These are phyloP conservation scores for Lampris megalopsis DNA, from an alignment of 2,113 vertebrate genomes.

Conservation along the genomic window DNA sequence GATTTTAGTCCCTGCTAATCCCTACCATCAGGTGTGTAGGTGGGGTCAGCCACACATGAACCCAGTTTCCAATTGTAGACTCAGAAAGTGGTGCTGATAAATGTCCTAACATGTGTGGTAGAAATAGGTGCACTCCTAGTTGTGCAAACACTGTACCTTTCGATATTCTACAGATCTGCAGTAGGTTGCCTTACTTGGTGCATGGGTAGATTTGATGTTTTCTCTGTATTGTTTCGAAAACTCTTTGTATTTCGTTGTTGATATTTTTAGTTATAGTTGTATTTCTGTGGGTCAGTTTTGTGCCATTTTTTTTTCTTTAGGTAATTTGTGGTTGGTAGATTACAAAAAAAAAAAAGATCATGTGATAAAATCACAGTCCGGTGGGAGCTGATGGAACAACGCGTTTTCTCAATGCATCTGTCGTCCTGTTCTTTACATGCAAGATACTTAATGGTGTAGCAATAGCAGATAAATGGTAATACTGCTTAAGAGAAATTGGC, in stretches of 20 bases:
- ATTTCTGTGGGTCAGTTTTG: constrained; percentile 66
- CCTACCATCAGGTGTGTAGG: constrained; percentile 24
- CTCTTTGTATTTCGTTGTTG: constrained; percentile 70
- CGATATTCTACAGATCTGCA: constrained; percentile 90
- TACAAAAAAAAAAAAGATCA: constrained; percentile 43
- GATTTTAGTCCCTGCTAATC: constrained; percentile 61
- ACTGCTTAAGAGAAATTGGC: constrained; percentile 21
- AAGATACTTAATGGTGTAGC: constrained; percentile 59
- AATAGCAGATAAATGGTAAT: constrained; percentile 60
- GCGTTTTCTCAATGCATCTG: constrained; percentile 49
- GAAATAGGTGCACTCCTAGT: constrained; percentile 71
- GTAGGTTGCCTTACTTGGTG: constrained; percentile 93
- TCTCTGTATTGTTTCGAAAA: constrained; percentile 83
- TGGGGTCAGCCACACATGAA: constrained; percentile 23
- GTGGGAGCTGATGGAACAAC: constrained; percentile 39
- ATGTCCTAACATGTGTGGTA: constrained; percentile 70
- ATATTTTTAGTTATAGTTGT: constrained; percentile 58
- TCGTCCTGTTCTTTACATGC: constrained; percentile 69
- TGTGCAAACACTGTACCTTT: constrained; percentile 76
- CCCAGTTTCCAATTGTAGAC: constrained; percentile 52
- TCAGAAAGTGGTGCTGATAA: constrained; percentile 51
- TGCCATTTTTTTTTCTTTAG: constrained; percentile 73
- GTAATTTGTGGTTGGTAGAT: constrained; percentile 73
- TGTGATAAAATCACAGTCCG: constrained; percentile 65
- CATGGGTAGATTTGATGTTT: constrained; percentile 91